Percentiles rank a stretch among this genome's conserved stretches.
Evolutionary conservation across 2,888 invertebrate species (phyloP).

Genomic region (Zaprionus bogoriensis): DNA sequence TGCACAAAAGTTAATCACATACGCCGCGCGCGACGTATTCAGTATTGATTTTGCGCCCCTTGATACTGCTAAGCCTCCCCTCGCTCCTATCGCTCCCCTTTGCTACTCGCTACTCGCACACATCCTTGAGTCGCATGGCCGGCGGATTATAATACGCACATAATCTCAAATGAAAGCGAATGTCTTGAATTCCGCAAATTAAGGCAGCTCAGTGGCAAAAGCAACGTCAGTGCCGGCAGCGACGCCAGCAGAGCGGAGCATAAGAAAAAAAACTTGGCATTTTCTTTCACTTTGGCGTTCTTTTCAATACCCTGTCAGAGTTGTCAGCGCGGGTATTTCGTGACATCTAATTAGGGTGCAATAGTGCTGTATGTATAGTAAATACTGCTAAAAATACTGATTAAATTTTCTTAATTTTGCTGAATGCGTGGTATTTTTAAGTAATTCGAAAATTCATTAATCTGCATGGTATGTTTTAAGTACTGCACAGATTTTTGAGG

Average conservation of each 20-base stretch:
- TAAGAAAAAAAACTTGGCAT: conserved; percentile 39
- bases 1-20: conserved; percentile 73
- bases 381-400: background rate
- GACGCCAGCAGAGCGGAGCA: conserved; percentile 9
- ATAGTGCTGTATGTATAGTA: background rate
- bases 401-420: too few relatives aligned
- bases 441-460: too few relatives aligned
- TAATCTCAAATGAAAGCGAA: conserved; percentile 73
- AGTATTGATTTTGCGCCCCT: conserved; percentile 58
- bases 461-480: background rate
- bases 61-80: background rate
- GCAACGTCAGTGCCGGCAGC: background rate
- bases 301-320: conserved; percentile 11
- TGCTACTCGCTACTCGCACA: background rate
- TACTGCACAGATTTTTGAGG: too few relatives aligned
- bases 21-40: conserved; percentile 36
- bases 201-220: conserved; percentile 38
- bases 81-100: background rate
- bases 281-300: conserved; percentile 27
- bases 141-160: conserved; percentile 67
- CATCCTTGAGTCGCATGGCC: conserved; percentile 37
- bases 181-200: conserved; percentile 74
- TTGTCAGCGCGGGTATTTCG: background rate
- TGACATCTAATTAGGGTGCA: background rate
- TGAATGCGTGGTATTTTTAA: too few relatives aligned